Percentiles rank a stretch among this genome's conserved stretches.
Conservation (phyloP, 2,113 vertebrate species). For the Megaceryle torquata region DNA sequence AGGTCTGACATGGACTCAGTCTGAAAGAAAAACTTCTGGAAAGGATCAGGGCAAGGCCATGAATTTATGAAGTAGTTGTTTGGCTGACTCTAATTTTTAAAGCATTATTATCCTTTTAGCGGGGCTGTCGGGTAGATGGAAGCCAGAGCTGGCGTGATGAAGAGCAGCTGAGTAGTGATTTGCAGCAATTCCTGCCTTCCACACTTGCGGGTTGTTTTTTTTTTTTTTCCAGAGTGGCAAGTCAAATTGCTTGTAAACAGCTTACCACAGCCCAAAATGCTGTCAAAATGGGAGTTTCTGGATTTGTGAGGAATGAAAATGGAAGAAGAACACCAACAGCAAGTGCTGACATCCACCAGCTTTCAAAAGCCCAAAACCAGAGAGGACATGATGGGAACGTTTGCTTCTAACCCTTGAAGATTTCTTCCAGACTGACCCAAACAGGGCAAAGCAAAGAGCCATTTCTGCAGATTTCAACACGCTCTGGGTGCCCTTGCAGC, state of each 20-base stretch:
- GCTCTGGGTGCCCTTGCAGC: not conserved
- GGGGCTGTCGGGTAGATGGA: constrained; percentile 42
- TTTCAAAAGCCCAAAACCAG: not conserved
- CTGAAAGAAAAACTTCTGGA: constrained; percentile 60
- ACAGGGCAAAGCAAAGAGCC: not conserved
- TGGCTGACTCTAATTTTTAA: constrained; percentile 64
- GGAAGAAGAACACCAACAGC: not conserved
- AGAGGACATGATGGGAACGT: accelerated
- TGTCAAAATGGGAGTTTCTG: not conserved
- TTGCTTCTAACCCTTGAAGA: not conserved
- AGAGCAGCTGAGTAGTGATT: constrained; percentile 46
- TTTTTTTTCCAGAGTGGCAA: not conserved
- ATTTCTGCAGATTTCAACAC: not conserved
- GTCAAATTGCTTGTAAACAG: constrained; percentile 33
- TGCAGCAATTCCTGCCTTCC: constrained; percentile 33
- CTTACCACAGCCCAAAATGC: not conserved
- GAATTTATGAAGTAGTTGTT: constrained; percentile 63
- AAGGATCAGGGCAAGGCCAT: constrained; percentile 57
- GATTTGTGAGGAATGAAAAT: not conserved
- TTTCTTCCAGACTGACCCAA: not conserved
- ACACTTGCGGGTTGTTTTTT: not conserved
- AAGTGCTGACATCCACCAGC: not conserved
- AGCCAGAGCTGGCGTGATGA: constrained; percentile 48
- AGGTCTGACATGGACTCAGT: not conserved
- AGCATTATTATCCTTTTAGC: constrained; percentile 69